Evolutionary conservation across 2,113 vertebrate species (phyloP).

Genomic region (Tachysurus vachellii): DNA sequence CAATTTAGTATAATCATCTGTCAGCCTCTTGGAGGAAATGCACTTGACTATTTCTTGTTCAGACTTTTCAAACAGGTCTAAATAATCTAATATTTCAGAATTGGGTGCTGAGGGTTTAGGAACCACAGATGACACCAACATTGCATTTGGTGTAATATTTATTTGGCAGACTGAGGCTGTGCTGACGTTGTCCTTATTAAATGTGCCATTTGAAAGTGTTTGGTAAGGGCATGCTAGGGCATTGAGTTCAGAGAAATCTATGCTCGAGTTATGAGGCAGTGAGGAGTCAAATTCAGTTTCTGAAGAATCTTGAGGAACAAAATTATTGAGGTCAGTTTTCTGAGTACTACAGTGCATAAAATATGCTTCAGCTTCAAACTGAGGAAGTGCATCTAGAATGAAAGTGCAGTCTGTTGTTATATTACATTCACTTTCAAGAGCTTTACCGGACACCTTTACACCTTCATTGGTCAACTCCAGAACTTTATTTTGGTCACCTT

Average conservation of each 20-base stretch:
- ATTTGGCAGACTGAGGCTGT: not conserved
- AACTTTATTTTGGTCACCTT: not conserved
- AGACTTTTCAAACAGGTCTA: not conserved
- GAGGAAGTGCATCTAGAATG: conserved; percentile 7
- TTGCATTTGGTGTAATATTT: conserved; percentile 16
- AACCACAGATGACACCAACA: not conserved
- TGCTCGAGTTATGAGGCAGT: conserved; percentile 28
- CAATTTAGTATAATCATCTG: not conserved
- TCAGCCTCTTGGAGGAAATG: not conserved
- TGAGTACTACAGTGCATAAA: not conserved
- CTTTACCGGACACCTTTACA: not conserved
- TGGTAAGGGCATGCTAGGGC: conserved; percentile 36
- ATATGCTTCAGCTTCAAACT: conserved; percentile 35
- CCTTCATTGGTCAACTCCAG: not conserved
- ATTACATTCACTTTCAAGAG: not conserved
- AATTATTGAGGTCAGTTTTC: conserved; percentile 13
- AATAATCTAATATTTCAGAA: not conserved
- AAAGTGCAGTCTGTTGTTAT: conserved; percentile 12
- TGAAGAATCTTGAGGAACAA: not conserved
- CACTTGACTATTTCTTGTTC: not conserved
- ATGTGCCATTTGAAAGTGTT: not conserved
- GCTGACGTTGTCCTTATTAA: not conserved
- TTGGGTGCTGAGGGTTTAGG: conserved; percentile 18
- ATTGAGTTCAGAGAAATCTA: conserved; percentile 46
- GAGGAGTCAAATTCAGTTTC: conserved; percentile 20